A percentile compares a stretch with the other conserved stretches of the same genome.
Conservation (phyloP, 37 sponge, comb jelly and placozoan genomes). For the Hormiphora californensis region DNA sequence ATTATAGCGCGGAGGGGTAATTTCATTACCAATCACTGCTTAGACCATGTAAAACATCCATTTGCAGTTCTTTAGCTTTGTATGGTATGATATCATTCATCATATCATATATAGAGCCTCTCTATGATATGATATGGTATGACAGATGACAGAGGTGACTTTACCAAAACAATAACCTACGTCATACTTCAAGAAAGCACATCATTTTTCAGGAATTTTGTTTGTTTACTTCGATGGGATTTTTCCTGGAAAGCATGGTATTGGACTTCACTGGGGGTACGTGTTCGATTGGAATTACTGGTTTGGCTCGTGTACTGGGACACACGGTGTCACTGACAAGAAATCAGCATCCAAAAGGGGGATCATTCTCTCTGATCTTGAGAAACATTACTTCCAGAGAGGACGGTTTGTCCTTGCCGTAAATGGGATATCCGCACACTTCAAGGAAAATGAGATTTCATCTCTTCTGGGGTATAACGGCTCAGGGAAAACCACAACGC, state of each 20-base stretch:
- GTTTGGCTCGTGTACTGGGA: neutral
- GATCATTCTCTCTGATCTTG: neutral
- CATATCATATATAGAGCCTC: too few relatives aligned
- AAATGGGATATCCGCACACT: neutral
- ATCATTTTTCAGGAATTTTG: too few relatives aligned
- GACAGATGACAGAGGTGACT: too few relatives aligned
- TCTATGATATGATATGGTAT: too few relatives aligned
- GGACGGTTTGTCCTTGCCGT: neutral
- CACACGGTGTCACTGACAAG: neutral
- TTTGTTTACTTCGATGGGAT: constrained; percentile 3
- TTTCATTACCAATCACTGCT: too few relatives aligned
- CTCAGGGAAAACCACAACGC: neutral
- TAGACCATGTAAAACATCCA: too few relatives aligned
- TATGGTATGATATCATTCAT: too few relatives aligned
- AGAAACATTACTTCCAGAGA: neutral
- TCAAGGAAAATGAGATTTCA: neutral
- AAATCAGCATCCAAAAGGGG: neutral
- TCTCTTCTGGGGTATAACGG: neutral
- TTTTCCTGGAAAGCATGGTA: neutral
- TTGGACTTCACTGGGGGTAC: neutral
- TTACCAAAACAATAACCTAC: too few relatives aligned
- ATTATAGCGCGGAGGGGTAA: too few relatives aligned
- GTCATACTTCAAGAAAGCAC: too few relatives aligned
- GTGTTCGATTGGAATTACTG: neutral
- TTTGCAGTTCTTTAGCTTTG: too few relatives aligned